phyloP scores from a whole-genome alignment of 2,113 vertebrate genomes.

The Daphoenositta chrysoptera region DNA sequence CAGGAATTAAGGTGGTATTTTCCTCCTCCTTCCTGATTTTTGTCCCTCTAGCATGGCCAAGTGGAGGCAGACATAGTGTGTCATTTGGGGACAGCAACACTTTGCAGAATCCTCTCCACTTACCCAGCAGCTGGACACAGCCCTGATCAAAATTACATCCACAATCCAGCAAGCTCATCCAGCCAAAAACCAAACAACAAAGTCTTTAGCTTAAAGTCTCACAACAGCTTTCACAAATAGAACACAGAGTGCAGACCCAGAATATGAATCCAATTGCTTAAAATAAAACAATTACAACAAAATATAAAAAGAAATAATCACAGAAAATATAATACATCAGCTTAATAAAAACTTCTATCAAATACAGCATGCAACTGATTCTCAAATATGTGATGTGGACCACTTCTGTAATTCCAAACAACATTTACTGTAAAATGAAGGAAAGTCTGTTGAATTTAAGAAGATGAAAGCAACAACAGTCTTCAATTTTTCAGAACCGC shows the following conservation, averaged over 20 bases:
- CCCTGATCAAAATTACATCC: background rate
- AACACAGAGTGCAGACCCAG: background rate
- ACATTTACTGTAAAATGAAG: background rate
- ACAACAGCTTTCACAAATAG: background rate
- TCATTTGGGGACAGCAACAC: background rate
- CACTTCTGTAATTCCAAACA: background rate
- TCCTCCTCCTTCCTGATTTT: background rate
- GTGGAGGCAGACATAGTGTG: background rate
- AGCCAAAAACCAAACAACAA: background rate
- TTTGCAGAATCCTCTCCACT: background rate
- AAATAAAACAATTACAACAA: background rate
- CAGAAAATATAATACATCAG: background rate
- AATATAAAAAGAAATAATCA: background rate
- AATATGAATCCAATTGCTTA: background rate
- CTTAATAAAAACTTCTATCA: background rate
- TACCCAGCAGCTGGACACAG: conserved; percentile 25
- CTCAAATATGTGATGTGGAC: background rate
- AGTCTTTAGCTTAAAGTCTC: background rate
- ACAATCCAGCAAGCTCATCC: background rate
- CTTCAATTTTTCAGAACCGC: background rate
- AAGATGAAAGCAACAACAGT: background rate
- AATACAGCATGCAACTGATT: background rate
- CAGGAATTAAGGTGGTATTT: background rate
- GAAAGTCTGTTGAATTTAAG: background rate
- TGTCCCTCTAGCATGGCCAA: background rate